phyloP scores from a whole-genome alignment of 1,140 invertebrate species.

The Drosophila littoralis region DNA sequence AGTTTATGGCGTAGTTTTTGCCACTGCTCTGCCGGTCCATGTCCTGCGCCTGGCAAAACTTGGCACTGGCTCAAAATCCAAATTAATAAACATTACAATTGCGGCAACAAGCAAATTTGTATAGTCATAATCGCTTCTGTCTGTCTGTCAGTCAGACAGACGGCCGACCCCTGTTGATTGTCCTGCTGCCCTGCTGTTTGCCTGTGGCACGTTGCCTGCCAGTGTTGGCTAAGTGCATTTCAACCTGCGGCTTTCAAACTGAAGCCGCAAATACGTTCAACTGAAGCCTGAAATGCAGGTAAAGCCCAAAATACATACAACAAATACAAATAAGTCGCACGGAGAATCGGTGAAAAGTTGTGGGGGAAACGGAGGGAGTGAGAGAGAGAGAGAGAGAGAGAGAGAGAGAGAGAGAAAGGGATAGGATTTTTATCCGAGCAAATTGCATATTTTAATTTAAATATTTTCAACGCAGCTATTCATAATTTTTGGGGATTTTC shows the following conservation, averaged over 20 bases:
- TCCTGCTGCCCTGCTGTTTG: conserved; percentile 3
- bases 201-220: conserved; percentile 4
- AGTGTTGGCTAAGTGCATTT: conserved; percentile 52
- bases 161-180: not conserved
- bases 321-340: conserved; percentile 5
- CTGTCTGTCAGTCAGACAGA: not conserved
- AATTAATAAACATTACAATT: conserved; percentile 69
- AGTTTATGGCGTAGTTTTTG: conserved; percentile 38
- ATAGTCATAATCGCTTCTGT: conserved; percentile 61
- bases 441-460: conserved; percentile 52
- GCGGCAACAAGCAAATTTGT: conserved; percentile 63
- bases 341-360: too few species aligned
- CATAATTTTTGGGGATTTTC: too few species aligned
- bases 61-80: conserved; percentile 55
- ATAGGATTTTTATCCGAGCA: conserved; percentile 25
- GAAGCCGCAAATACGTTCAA: conserved; percentile 64
- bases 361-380: not conserved
- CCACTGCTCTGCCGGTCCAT: not conserved
- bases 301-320: conserved; percentile 44
- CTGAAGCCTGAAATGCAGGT: conserved; percentile 61
- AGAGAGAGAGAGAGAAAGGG: not conserved
- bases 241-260: conserved; percentile 55
- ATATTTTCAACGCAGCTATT: conserved; percentile 26
- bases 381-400: not conserved
- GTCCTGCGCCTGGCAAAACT: conserved; percentile 1